These are phyloP conservation scores for Bagarius yarrelli DNA, from an alignment of 2,113 vertebrate genomes.

Conservation along the genomic window DNA sequence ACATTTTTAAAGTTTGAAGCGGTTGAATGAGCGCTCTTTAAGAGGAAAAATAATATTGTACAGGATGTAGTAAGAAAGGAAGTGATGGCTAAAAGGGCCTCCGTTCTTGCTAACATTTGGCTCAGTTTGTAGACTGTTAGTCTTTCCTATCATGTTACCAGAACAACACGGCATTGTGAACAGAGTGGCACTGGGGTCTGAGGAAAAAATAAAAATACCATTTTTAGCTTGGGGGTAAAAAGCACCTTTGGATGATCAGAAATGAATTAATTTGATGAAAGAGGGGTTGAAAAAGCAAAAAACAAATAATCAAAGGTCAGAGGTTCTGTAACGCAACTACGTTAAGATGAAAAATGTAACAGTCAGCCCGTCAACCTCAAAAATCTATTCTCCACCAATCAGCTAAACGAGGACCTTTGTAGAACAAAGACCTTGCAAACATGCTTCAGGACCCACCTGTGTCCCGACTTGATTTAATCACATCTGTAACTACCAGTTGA, in stretches of 20 bases:
- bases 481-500: conserved; percentile 48
- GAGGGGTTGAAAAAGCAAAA: conserved; percentile 15
- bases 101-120: conserved; percentile 65
- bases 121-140: conserved; percentile 65
- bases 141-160: conserved; percentile 68
- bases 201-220: conserved; percentile 30
- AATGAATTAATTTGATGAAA: conserved; percentile 34
- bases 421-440: conserved; percentile 46
- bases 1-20: conserved; percentile 1
- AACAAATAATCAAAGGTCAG: conserved; percentile 48
- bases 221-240: conserved; percentile 4
- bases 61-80: conserved; percentile 54
- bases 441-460: conserved; percentile 52
- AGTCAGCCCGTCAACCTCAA: conserved; percentile 21
- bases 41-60: conserved; percentile 33
- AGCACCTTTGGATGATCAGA: conserved; percentile 12
- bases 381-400: conserved; percentile 21
- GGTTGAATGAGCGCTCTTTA: conserved; percentile 5
- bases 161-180: conserved; percentile 64
- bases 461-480: conserved; percentile 50
- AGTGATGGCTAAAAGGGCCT: conserved; percentile 71
- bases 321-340: conserved; percentile 15
- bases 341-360: conserved; percentile 9
- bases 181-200: neutral
- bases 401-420: conserved; percentile 18